Percentiles rank a stretch among this genome's conserved stretches.
These are phyloP conservation scores for Odontomachus brunneus DNA, from an alignment of 1,140 invertebrate genomes.

Conservation along the genomic window DNA sequence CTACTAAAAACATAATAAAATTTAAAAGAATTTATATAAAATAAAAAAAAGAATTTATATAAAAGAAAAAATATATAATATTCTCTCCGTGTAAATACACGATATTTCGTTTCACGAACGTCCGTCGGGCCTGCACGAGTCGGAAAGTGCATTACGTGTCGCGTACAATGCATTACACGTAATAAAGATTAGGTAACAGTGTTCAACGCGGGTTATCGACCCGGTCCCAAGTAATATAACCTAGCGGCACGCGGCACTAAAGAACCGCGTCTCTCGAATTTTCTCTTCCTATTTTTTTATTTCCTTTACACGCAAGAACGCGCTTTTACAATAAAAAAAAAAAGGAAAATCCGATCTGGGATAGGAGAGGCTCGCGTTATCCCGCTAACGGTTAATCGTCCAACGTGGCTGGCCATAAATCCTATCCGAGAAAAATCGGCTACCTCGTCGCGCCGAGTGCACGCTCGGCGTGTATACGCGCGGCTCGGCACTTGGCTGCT, in stretches of 20 bases:
- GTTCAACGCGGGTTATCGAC: slow-evolving; percentile 41
- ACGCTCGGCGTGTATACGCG: background rate
- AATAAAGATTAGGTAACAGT: slow-evolving; percentile 43
- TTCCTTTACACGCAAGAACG: slow-evolving; percentile 38
- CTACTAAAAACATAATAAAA: too few relatives aligned
- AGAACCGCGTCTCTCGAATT: background rate
- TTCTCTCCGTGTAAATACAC: background rate
- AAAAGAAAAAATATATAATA: too few relatives aligned
- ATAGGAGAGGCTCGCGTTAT: slow-evolving; percentile 15
- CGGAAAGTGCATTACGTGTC: slow-evolving; percentile 36
- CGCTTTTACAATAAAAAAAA: slow-evolving; percentile 36
- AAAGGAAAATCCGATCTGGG: background rate
- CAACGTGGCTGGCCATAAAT: slow-evolving; percentile 36
- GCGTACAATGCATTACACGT: slow-evolving; percentile 4
- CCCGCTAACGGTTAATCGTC: slow-evolving; percentile 58
- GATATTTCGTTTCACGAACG: slow-evolving; percentile 4
- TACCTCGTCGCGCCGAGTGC: slow-evolving; percentile 5
- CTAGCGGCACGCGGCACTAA: background rate
- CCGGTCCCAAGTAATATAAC: slow-evolving; percentile 13
- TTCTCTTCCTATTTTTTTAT: slow-evolving; percentile 17
- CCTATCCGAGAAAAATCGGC: slow-evolving; percentile 47
- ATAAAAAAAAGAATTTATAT: too few relatives aligned
- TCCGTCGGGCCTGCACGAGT: background rate
- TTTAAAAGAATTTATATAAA: too few relatives aligned
- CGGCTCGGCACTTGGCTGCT: slow-evolving; percentile 25